phyloP scores from a whole-genome alignment of 2,797 vertebrate species.

The Zenarchopterus dispar region DNA sequence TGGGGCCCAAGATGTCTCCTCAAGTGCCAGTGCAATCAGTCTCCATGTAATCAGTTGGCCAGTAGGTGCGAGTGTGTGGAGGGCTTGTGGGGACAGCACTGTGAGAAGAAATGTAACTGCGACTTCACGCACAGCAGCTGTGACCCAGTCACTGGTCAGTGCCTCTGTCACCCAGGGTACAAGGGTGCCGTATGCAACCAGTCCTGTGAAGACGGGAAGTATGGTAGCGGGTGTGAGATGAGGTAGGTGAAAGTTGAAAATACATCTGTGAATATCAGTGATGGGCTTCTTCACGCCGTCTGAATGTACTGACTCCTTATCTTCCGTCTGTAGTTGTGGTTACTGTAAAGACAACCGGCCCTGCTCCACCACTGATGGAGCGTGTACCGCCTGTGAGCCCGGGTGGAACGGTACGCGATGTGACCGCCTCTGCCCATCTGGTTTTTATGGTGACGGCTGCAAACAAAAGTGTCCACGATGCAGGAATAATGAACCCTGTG shows the following conservation, averaged over 20 bases:
- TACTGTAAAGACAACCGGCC: constrained; percentile 79
- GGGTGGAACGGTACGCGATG: constrained; percentile 93
- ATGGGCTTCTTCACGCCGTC: neutral
- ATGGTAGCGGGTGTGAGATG: constrained; percentile 83
- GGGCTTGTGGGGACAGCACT: constrained; percentile 85
- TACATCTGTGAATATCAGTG: neutral
- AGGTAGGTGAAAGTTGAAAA: constrained; percentile 53
- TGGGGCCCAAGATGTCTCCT: constrained; percentile 88
- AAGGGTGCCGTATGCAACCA: constrained; percentile 81
- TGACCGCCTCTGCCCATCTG: constrained; percentile 79
- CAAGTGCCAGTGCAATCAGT: constrained; percentile 85
- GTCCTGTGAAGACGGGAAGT: constrained; percentile 80
- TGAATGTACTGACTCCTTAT: neutral
- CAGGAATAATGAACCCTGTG: constrained; percentile 80
- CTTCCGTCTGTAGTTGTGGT: constrained; percentile 79
- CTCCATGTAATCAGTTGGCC: constrained; percentile 82
- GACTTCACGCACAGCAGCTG: constrained; percentile 83
- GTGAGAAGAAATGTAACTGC: constrained; percentile 85
- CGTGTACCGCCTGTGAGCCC: constrained; percentile 84
- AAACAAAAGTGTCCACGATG: constrained; percentile 85
- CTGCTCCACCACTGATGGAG: constrained; percentile 85
- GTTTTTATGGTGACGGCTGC: constrained; percentile 86
- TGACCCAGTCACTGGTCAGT: constrained; percentile 74
- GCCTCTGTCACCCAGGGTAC: constrained; percentile 88
- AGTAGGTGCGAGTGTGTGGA: constrained; percentile 85